Conservation (phyloP, 1,140 invertebrate species). For the Monomorium pharaonis region DNA sequence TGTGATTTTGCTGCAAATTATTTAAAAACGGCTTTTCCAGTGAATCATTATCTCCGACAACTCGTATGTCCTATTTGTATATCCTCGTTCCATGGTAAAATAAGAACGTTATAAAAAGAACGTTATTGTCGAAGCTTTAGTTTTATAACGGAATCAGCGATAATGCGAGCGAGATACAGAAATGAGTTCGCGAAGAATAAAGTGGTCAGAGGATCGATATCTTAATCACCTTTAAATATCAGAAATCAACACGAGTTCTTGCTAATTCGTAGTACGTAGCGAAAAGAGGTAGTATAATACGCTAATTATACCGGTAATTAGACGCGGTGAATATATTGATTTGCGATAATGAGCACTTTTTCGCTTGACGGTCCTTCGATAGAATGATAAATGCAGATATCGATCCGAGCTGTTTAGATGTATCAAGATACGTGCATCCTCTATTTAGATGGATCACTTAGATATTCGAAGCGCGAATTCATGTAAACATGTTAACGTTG, state of each 20-base stretch:
- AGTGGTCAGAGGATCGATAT: conserved; percentile 10
- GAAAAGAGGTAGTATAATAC: not conserved
- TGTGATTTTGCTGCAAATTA: conserved; percentile 60
- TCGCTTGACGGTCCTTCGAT: not conserved
- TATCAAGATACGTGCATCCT: not conserved
- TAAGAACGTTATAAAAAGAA: not conserved
- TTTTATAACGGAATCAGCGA: not conserved
- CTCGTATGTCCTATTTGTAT: not conserved
- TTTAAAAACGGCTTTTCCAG: not conserved
- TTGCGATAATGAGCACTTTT: not conserved
- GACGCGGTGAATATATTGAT: not conserved
- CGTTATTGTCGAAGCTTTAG: not conserved
- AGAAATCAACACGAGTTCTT: not conserved
- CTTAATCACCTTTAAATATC: conserved; percentile 18
- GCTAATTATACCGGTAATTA: not conserved
- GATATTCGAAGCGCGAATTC: not conserved
- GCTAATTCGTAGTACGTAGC: not conserved
- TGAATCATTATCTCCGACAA: not conserved
- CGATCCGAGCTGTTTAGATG: not conserved
- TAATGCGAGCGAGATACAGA: not conserved
- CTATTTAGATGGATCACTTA: conserved; percentile 10
- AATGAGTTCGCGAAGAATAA: conserved; percentile 10
- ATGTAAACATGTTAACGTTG: not conserved
- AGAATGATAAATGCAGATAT: not conserved
- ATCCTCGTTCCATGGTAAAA: not conserved